A percentile compares a stretch with the other conserved stretches of the same genome.
phyloP scores from a whole-genome alignment of 2,888 invertebrate genomes.

The Noctua comes region DNA sequence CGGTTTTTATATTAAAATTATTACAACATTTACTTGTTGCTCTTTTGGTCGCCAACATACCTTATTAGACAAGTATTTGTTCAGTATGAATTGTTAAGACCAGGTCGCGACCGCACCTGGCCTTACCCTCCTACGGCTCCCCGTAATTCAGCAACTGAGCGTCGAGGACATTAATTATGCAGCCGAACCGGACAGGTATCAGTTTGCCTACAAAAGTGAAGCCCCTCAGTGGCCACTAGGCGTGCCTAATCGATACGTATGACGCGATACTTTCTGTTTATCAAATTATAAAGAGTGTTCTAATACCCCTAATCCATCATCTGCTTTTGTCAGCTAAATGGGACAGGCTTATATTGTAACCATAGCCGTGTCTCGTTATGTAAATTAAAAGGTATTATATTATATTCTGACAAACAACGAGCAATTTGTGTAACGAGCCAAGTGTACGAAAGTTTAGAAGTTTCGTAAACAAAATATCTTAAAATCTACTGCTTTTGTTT shows the following conservation, averaged over 20 bases:
- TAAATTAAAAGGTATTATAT: constrained; percentile 39
- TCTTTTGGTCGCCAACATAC: background rate
- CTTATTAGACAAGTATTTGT: constrained; percentile 23
- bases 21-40: constrained; percentile 24
- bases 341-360: constrained; percentile 23
- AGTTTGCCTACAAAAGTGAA: constrained; percentile 73
- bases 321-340: constrained; percentile 46
- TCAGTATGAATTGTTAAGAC: constrained; percentile 28
- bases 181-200: constrained; percentile 61
- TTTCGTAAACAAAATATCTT: constrained; percentile 44
- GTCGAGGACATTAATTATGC: constrained; percentile 59
- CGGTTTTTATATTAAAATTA: constrained; percentile 12
- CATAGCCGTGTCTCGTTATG: constrained; percentile 27
- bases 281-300: constrained; percentile 70
- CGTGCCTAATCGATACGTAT: constrained; percentile 76
- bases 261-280: constrained; percentile 70
- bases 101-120: constrained; percentile 33
- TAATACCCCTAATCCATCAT: constrained; percentile 68
- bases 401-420: constrained; percentile 34
- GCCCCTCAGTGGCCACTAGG: constrained; percentile 75
- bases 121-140: constrained; percentile 17
- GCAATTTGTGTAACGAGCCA: constrained; percentile 40
- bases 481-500: constrained; percentile 38
- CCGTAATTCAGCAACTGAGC: constrained; percentile 33
- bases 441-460: constrained; percentile 34